These are phyloP conservation scores for Globia sparganii DNA, from an alignment of 2,888 invertebrate species.

Conservation along the genomic window DNA sequence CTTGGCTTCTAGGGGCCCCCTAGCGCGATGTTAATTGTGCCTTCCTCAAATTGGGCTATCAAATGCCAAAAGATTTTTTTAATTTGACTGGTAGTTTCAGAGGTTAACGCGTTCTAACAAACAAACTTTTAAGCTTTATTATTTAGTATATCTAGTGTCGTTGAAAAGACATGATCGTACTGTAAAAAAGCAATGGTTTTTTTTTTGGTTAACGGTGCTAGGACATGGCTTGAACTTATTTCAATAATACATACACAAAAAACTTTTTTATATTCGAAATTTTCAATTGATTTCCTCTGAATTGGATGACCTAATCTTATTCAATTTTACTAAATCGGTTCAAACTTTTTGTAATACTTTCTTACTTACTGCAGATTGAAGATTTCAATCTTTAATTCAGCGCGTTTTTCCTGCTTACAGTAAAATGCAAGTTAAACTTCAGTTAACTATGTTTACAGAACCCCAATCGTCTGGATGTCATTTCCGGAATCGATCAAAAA, in stretches of 20 bases:
- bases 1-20: not conserved
- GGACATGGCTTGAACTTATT: slow-evolving; percentile 33
- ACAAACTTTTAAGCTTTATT: not conserved
- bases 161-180: not conserved
- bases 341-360: slow-evolving; percentile 1
- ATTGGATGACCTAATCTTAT: slow-evolving; percentile 27
- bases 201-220: slow-evolving; percentile 3
- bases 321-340: slow-evolving; percentile 22
- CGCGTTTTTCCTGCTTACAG: slow-evolving; percentile 1
- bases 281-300: slow-evolving; percentile 26
- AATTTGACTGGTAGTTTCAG: not conserved
- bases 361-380: not conserved
- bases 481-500: slow-evolving; percentile 52
- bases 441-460: slow-evolving; percentile 4
- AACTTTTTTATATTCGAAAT: slow-evolving; percentile 14
- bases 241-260: slow-evolving; percentile 16
- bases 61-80: not conserved
- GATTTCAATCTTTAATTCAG: not conserved
- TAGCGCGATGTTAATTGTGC: not conserved
- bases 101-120: not conserved
- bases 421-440: not conserved
- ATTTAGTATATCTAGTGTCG: not conserved
- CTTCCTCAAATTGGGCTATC: not conserved
- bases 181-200: not conserved
- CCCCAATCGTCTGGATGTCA: slow-evolving; percentile 13